Conservation (phyloP, 1,140 invertebrate genomes). For the Aphelenchoides fujianensis region DNA sequence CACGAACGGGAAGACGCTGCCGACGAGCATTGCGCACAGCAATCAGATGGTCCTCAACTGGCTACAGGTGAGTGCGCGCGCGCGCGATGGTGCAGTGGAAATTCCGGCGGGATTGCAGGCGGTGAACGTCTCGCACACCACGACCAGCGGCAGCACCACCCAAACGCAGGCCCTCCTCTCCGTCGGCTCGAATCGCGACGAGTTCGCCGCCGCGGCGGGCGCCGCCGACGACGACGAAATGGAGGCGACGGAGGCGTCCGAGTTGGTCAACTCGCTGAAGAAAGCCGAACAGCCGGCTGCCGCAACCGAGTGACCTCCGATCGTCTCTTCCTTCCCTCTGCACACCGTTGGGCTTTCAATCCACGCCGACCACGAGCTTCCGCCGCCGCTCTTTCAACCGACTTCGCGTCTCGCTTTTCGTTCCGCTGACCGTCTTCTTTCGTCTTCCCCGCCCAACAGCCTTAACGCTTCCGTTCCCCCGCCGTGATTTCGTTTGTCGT, state of each 20-base stretch:
- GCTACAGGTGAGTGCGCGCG: slow-evolving; percentile 52
- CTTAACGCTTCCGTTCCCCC: slow-evolving; percentile 9
- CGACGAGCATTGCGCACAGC: slow-evolving; percentile 44
- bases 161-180: slow-evolving; percentile 1
- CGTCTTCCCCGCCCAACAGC: neutral
- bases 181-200: slow-evolving; percentile 32
- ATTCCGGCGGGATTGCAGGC: slow-evolving; percentile 40
- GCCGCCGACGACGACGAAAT: slow-evolving; percentile 53
- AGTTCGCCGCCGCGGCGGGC: slow-evolving; percentile 24
- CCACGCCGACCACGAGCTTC: slow-evolving; percentile 11
- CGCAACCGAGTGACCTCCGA: slow-evolving; percentile 1
- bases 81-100: neutral
- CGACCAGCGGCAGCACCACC: slow-evolving; percentile 12
- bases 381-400: slow-evolving; percentile 9
- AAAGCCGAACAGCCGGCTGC: neutral
- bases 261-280: slow-evolving; percentile 27
- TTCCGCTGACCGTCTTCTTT: neutral
- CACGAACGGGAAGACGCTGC: slow-evolving; percentile 30
- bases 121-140: slow-evolving; percentile 47
- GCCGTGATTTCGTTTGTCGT: neutral
- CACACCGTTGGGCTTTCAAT: slow-evolving; percentile 9
- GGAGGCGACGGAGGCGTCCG: slow-evolving; percentile 54
- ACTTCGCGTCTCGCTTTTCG: neutral
- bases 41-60: slow-evolving; percentile 62
- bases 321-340: slow-evolving; percentile 1